Base-by-base conservation (phyloP, 2,888 invertebrate species). In the Brachypalpus laphriformis region DNA sequence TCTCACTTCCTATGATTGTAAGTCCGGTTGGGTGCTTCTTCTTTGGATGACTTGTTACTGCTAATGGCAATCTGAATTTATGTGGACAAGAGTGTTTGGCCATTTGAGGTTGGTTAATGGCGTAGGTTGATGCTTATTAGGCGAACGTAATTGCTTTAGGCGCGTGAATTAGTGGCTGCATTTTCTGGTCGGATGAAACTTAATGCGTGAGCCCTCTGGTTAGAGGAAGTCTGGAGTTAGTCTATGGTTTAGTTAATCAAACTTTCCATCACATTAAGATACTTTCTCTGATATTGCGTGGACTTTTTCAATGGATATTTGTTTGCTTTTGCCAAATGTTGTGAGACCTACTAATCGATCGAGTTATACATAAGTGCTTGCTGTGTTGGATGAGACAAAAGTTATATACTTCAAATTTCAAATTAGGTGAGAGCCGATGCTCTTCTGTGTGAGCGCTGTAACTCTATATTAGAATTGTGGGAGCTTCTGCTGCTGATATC, bases 21-120 rank as follows among this genome's bases (percentile, higher is more conserved):
- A 18, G 34, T 80, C 34, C 59, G 74, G 51, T 25, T 59, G 16
- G 45, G 16, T 22, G 34, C 37, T 16, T 47, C 57, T 57, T 71
- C 22, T 56, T 34, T 45, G 14, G 31, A n/a, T 63, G 11, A 18
- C 9, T 28, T 28, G 28, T 34, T n/a, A 9, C 16, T 49, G 6
- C 22, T 8, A 51, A 22, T 25, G 14, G 9, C n/a, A 16, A 11
- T 34, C 34, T 49, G 16, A n/a, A 45, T 11, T 28, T 9, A 28
- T 28, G 34, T 20, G 25, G 7, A 42, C 6, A 16, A 25, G 42
- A 22, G 25, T 16, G 61, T n/a, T 40, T 59, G 37, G 1, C 37
- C 22, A 59, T 14, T 59, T 40, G n/a, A 22, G 45, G 14, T 16
- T n/a, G 25, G 25, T 28, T 61, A 61, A 61, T 61, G 61, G 40